A percentile compares a stretch with the other conserved stretches of the same genome.
These are phyloP conservation scores for Hemistola chrysoprasaria DNA, from an alignment of 2,888 invertebrate genomes.

Conservation along the genomic window DNA sequence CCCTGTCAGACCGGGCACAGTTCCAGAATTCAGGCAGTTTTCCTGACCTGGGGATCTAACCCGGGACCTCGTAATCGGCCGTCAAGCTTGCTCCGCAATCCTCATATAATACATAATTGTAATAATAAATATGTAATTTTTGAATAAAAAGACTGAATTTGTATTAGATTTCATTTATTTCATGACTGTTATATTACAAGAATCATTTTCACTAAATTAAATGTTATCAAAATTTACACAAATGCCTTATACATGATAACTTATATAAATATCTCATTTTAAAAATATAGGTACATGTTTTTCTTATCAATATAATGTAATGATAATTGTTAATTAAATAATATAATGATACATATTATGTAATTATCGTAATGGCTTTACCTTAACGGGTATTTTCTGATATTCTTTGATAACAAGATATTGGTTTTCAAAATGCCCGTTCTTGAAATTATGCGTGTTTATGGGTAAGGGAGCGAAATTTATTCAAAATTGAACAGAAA, in stretches of 20 bases:
- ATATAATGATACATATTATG: conserved; percentile 24
- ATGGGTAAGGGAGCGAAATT: too few species aligned
- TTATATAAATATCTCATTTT: conserved; percentile 70
- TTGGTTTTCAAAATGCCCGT: too few species aligned
- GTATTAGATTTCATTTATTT: conserved; percentile 70
- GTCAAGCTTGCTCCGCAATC: too few species aligned
- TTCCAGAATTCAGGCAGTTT: too few species aligned
- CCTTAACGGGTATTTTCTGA: neutral
- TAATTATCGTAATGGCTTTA: conserved; percentile 27
- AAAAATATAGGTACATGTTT: conserved; percentile 73
- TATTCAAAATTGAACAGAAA: too few species aligned
- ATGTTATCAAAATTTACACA: conserved; percentile 77
- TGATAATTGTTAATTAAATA: conserved; percentile 35
- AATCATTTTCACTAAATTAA: conserved; percentile 54
- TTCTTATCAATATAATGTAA: conserved; percentile 47
- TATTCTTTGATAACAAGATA: too few species aligned
- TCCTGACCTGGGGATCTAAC: too few species aligned
- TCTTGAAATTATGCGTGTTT: too few species aligned
- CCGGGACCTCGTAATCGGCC: too few species aligned
- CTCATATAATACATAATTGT: too few species aligned
- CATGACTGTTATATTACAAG: conserved; percentile 62
- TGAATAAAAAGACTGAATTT: conserved; percentile 63
- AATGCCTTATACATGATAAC: conserved; percentile 61
- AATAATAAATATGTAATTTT: conserved; percentile 8
- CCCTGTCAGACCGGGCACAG: too few species aligned